A percentile compares a stretch with the other conserved stretches of the same genome.
These are phyloP conservation scores for Busarellus nigricollis DNA, from an alignment of 2,797 vertebrate genomes.

Conservation along the genomic window DNA sequence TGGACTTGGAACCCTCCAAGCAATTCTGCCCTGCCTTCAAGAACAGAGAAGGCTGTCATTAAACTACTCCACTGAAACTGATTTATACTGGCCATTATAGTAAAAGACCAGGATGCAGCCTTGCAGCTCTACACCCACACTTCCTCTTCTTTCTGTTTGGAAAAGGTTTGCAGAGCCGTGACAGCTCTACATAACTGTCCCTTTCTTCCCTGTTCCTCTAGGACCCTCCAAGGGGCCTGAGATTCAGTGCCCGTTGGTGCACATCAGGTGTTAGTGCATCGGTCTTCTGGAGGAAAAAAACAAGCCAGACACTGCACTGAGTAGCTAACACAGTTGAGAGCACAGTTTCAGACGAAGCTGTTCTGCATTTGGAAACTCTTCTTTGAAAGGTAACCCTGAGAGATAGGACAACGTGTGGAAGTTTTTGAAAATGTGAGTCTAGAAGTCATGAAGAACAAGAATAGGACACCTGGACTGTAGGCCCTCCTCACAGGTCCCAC, in stretches of 20 bases:
- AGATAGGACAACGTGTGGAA: neutral
- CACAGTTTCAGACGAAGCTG: neutral
- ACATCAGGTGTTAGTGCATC: neutral
- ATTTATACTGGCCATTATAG: neutral
- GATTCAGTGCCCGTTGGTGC: neutral
- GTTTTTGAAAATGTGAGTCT: neutral
- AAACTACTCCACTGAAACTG: neutral
- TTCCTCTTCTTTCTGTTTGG: neutral
- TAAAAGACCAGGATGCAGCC: neutral
- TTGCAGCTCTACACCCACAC: neutral
- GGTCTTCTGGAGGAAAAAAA: neutral
- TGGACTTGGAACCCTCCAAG: neutral
- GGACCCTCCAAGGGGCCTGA: neutral
- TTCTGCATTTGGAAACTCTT: neutral
- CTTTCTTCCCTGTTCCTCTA: neutral
- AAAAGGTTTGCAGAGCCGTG: neutral
- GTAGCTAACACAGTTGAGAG: neutral
- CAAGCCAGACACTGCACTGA: neutral
- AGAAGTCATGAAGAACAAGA: neutral
- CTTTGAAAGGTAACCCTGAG: neutral
- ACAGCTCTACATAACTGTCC: neutral
- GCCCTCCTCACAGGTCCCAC: neutral
- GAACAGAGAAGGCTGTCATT: neutral
- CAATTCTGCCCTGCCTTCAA: neutral
- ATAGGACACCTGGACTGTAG: neutral